Conservation (phyloP, 2,888 invertebrate genomes). For the Tetragonisca angustula region DNA sequence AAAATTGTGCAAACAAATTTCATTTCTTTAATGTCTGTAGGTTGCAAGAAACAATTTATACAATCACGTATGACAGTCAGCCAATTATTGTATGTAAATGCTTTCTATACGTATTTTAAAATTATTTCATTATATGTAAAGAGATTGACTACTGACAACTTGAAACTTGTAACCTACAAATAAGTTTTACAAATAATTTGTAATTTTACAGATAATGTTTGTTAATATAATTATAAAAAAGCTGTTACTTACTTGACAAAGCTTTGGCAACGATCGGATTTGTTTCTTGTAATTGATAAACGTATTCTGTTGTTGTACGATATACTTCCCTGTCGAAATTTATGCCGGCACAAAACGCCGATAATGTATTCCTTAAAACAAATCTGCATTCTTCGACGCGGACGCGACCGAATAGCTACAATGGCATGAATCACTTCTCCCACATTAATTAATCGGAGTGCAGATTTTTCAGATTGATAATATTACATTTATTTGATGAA, state of each 20-base stretch:
- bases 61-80: background rate
- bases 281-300: constrained; percentile 24
- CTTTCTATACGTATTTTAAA: background rate
- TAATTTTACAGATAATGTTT: too few species aligned
- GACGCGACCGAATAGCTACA: constrained; percentile 6
- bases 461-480: background rate
- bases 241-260: constrained; percentile 42
- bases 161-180: background rate
- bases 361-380: constrained; percentile 45
- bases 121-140: background rate
- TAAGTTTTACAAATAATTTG: background rate
- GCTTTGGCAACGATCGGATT: background rate
- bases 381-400: constrained; percentile 55
- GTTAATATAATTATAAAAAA: background rate
- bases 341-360: constrained; percentile 51
- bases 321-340: constrained; percentile 24
- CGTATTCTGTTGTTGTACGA: background rate
- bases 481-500: background rate
- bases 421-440: constrained; percentile 23
- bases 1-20: background rate
- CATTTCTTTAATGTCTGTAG: background rate
- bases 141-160: background rate
- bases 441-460: background rate
- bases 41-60: background rate
- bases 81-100: background rate